Base-by-base conservation (phyloP, 1,140 invertebrate species). In the Drosophila micromelanica region DNA sequence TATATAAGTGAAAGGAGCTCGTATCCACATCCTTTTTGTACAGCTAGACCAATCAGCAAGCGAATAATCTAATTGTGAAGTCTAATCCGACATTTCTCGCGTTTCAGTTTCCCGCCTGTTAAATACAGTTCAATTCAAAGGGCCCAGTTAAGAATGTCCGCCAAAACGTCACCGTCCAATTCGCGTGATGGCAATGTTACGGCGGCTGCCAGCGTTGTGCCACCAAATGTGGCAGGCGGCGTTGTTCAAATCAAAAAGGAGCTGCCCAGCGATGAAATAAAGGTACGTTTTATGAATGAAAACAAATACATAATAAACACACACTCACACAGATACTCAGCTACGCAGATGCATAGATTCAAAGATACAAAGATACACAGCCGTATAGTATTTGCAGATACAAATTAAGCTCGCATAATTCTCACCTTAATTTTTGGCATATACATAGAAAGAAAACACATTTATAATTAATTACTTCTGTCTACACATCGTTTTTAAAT, bases 231-330 rank as follows among this genome's bases (percentile, higher is more conserved):
- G 38, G 71, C 70, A 69, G 48, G 61, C 65, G 59, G 77, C 74
- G 56, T 72, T 23, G 75, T 92, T 12, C 92, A 92, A 67, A 92
- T 93, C 43, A 93, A 93, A 71, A 93, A 93, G 67, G 93, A 93
- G 78, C 62, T 92, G 60, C 90, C 92, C 17, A 92, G 92, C 60
- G 93, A 93, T 80, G 93, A 93, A 79, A 93, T 93, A 62, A 93
- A 93, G 92, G 93, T 93, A 38, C 37, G 30, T 81, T 72, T 69
- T 17, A 56, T 76, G 65, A 79, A 80, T 80, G 78, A 76, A 80
- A 38, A 61, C 48, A 27, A 46, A 23, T n/a, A n/a, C 27, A 42
- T 37, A 40, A 46, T 5, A 15, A 7, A 32, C 37, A 9, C 4
- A 49, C n/a, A 8, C 1, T 17, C 42, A 30, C 23, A 20, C 8